phyloP scores from a whole-genome alignment of 2,113 vertebrate genomes.

The Myiozetetes cayanensis region DNA sequence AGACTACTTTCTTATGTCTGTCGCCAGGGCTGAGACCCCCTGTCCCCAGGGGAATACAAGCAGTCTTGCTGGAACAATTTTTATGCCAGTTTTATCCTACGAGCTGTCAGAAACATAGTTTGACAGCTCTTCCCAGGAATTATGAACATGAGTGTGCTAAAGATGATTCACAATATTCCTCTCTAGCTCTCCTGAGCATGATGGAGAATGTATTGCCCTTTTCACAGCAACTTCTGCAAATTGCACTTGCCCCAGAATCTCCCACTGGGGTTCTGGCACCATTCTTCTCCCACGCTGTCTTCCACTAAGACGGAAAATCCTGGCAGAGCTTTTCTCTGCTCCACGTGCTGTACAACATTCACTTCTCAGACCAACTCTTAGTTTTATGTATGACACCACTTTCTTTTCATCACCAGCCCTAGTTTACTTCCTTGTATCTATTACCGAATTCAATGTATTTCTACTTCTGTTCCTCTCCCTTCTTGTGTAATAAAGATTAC shows the following conservation, averaged over 20 bases:
- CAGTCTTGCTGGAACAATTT: not conserved
- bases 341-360: fast-evolving
- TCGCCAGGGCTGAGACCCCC: not conserved
- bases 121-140: not conserved
- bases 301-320: not conserved
- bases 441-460: not conserved
- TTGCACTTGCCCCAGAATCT: not conserved
- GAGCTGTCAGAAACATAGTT: not conserved
- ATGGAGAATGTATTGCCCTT: not conserved
- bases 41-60: not conserved
- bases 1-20: not conserved
- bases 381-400: not conserved
- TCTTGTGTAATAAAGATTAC: not conserved
- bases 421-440: not conserved
- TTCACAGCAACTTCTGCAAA: not conserved
- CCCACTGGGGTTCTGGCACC: not conserved
- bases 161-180: not conserved
- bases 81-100: not conserved
- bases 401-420: not conserved
- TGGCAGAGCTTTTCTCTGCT: not conserved
- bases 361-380: not conserved
- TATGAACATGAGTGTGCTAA: not conserved
- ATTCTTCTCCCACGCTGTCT: not conserved
- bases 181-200: not conserved
- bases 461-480: not conserved